Evolutionary conservation across 2,888 invertebrate genomes (phyloP), one percentile per base, ranked within the genome.

Genomic region (Sarcophaga rosellei): DNA sequence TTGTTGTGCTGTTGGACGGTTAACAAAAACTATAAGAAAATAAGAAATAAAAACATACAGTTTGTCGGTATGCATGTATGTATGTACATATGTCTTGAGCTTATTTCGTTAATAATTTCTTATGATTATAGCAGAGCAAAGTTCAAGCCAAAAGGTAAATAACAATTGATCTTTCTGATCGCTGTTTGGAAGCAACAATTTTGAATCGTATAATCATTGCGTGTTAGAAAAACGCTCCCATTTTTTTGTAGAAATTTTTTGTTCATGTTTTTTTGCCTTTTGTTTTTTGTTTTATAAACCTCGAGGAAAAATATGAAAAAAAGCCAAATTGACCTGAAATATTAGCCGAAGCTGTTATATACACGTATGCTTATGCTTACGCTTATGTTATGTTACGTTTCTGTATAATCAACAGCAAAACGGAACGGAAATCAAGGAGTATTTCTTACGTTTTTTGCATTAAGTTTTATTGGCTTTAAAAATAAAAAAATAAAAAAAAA

Each of bases 101-200:
- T 72, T 21, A n/a, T 69, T 75, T 80, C 45, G 53, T 85, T 76
- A 61, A 81, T 75, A 75, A 62, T 81, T 80, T 66, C 59, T 75
- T 75, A 62, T 75, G 74, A 75, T 70, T 84, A 75, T 84, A 25
- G 8, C 69, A 25, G 86, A 86, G 81, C 86, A 84, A 86, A 86
- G 86, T 81, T 86, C 81, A 86, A 81, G 84, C 81, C 81, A 84
- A 86, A 84, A 84, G 84, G 86, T 81, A 86, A 86, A 86, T 81
- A 84, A 81, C 77, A 86, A 86, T 86, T 84, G 84, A 86, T 86
- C 80, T 80, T 75, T 68, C 80, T 86, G 86, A 86, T 84, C 86
- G 84, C 75, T 70, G 86, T 81, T 84, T 70, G 75, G 2, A 75
- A 81, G 81, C 81, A 78, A 44, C 57, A 86, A 75, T 81, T 80